These are phyloP conservation scores for Leptopilina drosophilae DNA, from an alignment of 2,888 invertebrate genomes.

Conservation along the genomic window DNA sequence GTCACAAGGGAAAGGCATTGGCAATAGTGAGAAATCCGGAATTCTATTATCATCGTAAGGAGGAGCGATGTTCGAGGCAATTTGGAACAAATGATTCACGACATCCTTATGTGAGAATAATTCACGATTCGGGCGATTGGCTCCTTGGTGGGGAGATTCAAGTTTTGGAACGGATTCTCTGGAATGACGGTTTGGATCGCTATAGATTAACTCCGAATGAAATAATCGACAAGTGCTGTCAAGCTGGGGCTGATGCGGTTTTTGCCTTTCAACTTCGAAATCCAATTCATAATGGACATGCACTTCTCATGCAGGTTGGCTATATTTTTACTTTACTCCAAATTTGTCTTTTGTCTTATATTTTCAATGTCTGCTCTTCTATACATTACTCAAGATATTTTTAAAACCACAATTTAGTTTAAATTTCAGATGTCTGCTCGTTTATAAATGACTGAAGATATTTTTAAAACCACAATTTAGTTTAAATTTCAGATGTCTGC, in stretches of 20 bases:
- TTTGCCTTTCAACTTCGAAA: constrained; percentile 97
- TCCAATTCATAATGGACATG: constrained; percentile 99
- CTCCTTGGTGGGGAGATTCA: constrained; percentile 95
- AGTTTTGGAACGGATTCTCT: constrained; percentile 90
- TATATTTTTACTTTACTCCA: too few species aligned
- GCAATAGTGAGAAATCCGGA: constrained; percentile 91
- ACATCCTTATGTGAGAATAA: constrained; percentile 96
- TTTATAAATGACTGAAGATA: too few species aligned
- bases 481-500: too few species aligned
- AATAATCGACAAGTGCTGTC: constrained; percentile 86
- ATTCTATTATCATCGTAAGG: constrained; percentile 95
- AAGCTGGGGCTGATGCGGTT: constrained; percentile 93
- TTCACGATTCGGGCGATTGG: constrained; percentile 95
- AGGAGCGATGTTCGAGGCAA: constrained; percentile 93
- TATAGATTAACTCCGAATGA: constrained; percentile 96
- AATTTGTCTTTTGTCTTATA: too few species aligned
- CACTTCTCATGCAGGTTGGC: constrained; percentile 90
- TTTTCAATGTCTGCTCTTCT: too few species aligned
- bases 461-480: too few species aligned
- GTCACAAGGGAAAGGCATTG: constrained; percentile 81
- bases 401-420: too few species aligned
- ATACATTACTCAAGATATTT: too few species aligned
- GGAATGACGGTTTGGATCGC: constrained; percentile 96
- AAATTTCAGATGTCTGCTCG: too few species aligned
- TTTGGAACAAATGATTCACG: constrained; percentile 91